A percentile compares a stretch with the other conserved stretches of the same genome.
Evolutionary conservation across 2,797 vertebrate species (phyloP).

Genomic region (Bradypus variegatus): DNA sequence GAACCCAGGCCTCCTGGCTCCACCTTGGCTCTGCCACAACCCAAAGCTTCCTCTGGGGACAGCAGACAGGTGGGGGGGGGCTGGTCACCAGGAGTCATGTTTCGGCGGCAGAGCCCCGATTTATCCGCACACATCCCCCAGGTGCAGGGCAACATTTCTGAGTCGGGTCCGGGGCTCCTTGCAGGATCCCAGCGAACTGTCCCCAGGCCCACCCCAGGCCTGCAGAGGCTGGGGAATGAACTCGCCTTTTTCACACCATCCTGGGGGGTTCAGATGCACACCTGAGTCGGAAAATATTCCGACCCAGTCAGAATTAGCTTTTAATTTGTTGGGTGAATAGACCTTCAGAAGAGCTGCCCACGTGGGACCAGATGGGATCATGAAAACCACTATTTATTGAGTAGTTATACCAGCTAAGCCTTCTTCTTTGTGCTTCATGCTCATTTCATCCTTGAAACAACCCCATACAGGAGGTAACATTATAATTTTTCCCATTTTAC

Average conservation of each 20-base stretch:
- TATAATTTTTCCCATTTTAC: background rate
- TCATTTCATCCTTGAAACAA: background rate
- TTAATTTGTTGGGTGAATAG: background rate
- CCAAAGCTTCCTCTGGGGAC: background rate
- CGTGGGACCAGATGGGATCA: background rate
- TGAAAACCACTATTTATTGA: background rate
- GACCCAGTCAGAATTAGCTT: background rate
- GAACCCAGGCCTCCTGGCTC: background rate
- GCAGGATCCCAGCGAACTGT: background rate
- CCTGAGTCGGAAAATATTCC: background rate
- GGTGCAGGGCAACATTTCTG: background rate
- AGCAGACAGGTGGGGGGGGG: background rate
- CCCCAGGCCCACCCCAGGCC: background rate
- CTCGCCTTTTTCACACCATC: background rate
- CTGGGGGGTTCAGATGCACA: background rate
- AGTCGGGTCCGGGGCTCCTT: background rate
- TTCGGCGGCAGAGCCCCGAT: background rate
- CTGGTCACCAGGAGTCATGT: background rate
- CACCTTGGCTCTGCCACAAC: background rate
- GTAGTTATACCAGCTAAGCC: background rate
- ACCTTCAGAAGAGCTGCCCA: background rate
- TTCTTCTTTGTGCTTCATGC: background rate
- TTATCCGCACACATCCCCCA: background rate
- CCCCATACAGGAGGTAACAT: background rate
- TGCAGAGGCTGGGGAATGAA: background rate